A percentile compares a stretch with the other conserved stretches of the same genome.
Conservation (phyloP, 2,113 vertebrate species). For the Cyanocitta stelleri region DNA sequence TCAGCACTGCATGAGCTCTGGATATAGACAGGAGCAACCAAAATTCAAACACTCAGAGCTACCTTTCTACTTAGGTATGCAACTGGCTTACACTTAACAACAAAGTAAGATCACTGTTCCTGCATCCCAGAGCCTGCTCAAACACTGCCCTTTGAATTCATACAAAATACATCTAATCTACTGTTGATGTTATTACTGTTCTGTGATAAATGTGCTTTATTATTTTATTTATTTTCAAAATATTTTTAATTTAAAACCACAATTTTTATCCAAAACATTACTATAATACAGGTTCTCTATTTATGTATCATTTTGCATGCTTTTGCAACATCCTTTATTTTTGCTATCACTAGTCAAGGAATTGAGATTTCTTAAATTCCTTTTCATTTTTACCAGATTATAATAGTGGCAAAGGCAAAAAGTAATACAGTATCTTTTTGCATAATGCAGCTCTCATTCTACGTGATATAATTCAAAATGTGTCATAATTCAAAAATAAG, state of each 20-base stretch:
- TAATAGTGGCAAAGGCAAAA: background rate
- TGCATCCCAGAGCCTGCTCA: background rate
- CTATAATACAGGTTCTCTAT: background rate
- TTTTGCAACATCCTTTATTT: background rate
- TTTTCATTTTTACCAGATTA: background rate
- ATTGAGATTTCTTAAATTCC: background rate
- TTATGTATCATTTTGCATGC: background rate
- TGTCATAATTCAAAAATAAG: background rate
- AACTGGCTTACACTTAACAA: background rate
- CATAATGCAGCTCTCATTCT: fast-evolving
- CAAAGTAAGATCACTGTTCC: background rate
- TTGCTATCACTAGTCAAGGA: background rate
- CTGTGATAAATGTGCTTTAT: background rate
- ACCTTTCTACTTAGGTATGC: background rate
- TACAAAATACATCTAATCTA: background rate
- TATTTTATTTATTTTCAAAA: background rate
- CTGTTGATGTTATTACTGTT: background rate
- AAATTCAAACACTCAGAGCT: background rate
- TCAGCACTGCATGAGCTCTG: background rate
- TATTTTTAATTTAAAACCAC: background rate
- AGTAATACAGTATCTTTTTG: background rate
- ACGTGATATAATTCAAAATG: background rate
- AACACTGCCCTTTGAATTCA: background rate
- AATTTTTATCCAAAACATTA: background rate
- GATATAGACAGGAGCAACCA: background rate